Conservation (phyloP, 1,140 invertebrate genomes). For the Babylonia areolata region DNA sequence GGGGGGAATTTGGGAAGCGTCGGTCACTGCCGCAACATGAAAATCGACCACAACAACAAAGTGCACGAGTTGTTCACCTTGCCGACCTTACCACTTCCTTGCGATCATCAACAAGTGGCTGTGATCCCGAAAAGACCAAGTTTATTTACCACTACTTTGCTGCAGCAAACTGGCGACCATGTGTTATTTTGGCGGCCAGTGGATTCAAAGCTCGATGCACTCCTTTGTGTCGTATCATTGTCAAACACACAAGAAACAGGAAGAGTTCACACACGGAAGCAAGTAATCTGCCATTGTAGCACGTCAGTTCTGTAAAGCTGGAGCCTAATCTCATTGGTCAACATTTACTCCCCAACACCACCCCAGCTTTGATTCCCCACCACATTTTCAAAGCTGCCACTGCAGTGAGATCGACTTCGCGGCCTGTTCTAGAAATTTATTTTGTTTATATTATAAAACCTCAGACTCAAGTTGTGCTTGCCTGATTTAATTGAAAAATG, state of each 20-base stretch:
- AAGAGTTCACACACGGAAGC: conserved; percentile 32
- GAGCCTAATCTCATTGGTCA: conserved; percentile 37
- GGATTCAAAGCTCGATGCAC: neutral
- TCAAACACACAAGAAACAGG: conserved; percentile 8
- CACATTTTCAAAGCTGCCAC: neutral
- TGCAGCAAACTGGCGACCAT: neutral
- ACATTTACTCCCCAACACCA: conserved; percentile 14
- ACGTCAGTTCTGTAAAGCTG: neutral
- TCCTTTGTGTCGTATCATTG: neutral
- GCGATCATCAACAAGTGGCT: conserved; percentile 2
- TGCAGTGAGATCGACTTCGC: too few relatives aligned
- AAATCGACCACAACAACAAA: conserved; percentile 7
- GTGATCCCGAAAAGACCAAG: neutral
- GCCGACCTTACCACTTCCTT: conserved; percentile 13
- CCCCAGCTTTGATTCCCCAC: neutral
- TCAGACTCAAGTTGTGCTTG: too few relatives aligned
- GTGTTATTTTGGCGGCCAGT: neutral
- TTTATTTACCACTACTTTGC: neutral
- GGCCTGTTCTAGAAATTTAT: neutral
- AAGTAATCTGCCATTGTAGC: conserved; percentile 9
- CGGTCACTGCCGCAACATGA: neutral
- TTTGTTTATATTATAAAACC: too few relatives aligned
- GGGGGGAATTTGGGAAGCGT: neutral
- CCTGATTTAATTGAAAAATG: too few relatives aligned
- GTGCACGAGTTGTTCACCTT: conserved; percentile 22